These are phyloP conservation scores for Troglohyphantes excavatus DNA, from an alignment of 2,888 invertebrate genomes.

Conservation along the genomic window DNA sequence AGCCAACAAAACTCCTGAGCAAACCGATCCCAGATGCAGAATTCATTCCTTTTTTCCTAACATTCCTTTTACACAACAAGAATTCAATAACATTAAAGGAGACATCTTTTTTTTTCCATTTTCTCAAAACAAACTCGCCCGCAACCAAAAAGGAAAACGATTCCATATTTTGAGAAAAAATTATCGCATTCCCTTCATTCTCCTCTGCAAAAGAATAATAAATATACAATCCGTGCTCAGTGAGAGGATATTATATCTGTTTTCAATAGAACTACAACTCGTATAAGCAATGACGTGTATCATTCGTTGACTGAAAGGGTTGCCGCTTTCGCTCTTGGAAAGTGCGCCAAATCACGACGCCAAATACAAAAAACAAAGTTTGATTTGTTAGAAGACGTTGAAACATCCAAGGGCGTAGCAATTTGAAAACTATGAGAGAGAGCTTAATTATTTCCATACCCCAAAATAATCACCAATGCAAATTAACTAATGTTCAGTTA, in stretches of 20 bases:
- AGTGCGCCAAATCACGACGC: too few species aligned
- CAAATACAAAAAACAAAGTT: too few species aligned
- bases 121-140: background rate
- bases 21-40: background rate
- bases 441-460: too few species aligned
- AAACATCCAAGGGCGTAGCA: too few species aligned
- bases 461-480: too few species aligned
- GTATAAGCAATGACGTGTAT: background rate
- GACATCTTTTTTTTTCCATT: background rate
- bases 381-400: too few species aligned
- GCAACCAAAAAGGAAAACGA: conserved; percentile 1
- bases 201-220: too few species aligned
- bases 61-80: background rate
- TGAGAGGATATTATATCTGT: background rate
- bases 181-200: background rate
- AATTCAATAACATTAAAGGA: background rate
- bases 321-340: too few species aligned
- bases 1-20: background rate
- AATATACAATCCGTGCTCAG: background rate
- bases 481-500: too few species aligned
- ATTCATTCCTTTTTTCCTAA: background rate
- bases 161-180: background rate
- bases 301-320: background rate
- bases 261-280: background rate
- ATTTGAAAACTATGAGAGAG: too few species aligned